Base-by-base conservation (phyloP, 2,113 vertebrate species). In the Sturnus vulgaris region DNA sequence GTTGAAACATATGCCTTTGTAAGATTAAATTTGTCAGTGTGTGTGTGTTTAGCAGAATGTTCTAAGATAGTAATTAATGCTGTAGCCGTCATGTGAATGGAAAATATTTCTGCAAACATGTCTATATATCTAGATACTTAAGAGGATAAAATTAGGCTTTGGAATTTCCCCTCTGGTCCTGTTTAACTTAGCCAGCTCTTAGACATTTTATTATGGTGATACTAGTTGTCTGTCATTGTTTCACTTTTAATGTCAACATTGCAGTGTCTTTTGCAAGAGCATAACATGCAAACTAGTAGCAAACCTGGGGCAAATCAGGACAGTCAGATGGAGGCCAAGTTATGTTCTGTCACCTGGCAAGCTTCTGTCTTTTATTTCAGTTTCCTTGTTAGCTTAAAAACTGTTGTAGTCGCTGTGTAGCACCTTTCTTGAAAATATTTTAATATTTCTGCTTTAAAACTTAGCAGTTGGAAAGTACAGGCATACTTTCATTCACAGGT, bases 131-230 rank as follows among this genome's bases (percentile, higher is more conserved):
- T 94, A 78, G 88, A 93, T 92, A 92, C 85, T 95, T 93, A 68
- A 75, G 90, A 83, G 90, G 85, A 79, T 90, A 91, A 94, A 94
- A 96, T 95, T 94, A 95, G 87, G 40, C 72, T 83, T 86, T 90
- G 93, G 95, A 95, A 92, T 97, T 95, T 93, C 92, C 82, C 92
- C 92, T 83, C 57, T 88, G 56, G 44, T 88, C 53, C 72, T 92
- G 61, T 85, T 87, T 22, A 61, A 88, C 35, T 86, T 88, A 59
- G 46, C 14, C 37, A 75, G 3, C 78, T 82, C 89, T 65, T 64
- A 69, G 28, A n/a, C 61, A 35, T 87, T 94, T 75, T 82, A 25
- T 93, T 87, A n/a, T 19, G 10, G 25, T 35, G 85, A 79, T 94
- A 96, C 69, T 82, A 40, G 31, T 86, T 93, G 59, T 92, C 85